Evolutionary conservation across 2,113 vertebrate genomes (phyloP), one percentile per base, ranked within the genome.

Genomic region (Bagarius yarrelli): DNA sequence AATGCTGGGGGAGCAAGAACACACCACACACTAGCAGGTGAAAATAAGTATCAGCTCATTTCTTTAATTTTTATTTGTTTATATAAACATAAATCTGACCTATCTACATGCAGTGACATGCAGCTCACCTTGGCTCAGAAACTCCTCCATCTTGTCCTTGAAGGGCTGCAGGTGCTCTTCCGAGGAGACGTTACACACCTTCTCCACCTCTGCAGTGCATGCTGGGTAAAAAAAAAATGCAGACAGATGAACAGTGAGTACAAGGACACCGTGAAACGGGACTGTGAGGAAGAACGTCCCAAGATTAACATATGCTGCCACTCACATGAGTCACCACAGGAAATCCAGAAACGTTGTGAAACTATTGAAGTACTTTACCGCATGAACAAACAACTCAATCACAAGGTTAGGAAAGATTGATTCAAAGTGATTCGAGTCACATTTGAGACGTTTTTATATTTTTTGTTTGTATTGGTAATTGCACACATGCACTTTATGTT

Each of bases 131-230:
- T 95, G 91, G 90, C 86, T 87, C 52, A 98, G 92, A 88, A 99
- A 99, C 27, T 90, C 91, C 13, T 97, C 96, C 96, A 98, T 98
- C 87, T 93, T 95, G 82, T 94, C 93, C 92, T 97, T 99, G 90
- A 99, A 99, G 83, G 98, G 98, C 83, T 99, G 96, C 76, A 98
- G 90, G 86, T 97, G 93, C n/a, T 98, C 96, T 72, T 95, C 92
- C 27, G 95, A 92, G 19, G 96, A 96, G 67, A 95, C 91, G 69
- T 93, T 92, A 87, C 95, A 98, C 64, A 99, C 97, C 86, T 96
- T 97, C 60, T 94, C 95, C 0, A 96, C 95, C 90, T 99, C 95
- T 73, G 93, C 92, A 69, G 94, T 95, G 87, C 97, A 98, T 15
- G 86, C 97, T 99, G 92, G 86, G 93, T 92, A 50, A 82, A 0